A percentile compares a stretch with the other conserved stretches of the same genome.
These are phyloP conservation scores for Sorex fumeus DNA, from an alignment of 2,113 vertebrate genomes.

Conservation along the genomic window DNA sequence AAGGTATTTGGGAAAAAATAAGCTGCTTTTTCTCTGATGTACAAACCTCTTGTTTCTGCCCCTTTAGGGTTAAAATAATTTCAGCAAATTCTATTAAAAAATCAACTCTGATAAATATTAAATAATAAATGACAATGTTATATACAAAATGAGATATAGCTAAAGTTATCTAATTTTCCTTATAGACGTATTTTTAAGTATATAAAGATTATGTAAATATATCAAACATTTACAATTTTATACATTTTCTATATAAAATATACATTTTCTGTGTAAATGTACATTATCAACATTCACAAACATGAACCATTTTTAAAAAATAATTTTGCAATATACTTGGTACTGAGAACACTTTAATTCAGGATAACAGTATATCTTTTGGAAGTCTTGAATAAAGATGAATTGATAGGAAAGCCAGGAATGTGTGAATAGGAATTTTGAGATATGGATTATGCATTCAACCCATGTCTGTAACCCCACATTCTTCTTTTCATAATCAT, in stretches of 20 bases:
- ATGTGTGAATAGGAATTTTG: not conserved
- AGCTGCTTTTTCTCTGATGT: slow-evolving; percentile 15
- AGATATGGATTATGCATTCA: slow-evolving; percentile 12
- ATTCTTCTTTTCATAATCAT: not conserved
- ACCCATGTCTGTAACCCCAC: not conserved
- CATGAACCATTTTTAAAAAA: slow-evolving; percentile 8
- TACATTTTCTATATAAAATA: too few species aligned
- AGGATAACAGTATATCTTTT: slow-evolving; percentile 4
- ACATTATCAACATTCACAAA: too few species aligned
- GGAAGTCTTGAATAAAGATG: slow-evolving; percentile 2
- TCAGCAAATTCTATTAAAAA: not conserved
- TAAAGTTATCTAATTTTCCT: not conserved
- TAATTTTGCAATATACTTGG: not conserved
- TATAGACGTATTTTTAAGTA: not conserved
- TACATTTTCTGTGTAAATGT: too few species aligned
- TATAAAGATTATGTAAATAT: slow-evolving; percentile 41
- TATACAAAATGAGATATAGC: not conserved
- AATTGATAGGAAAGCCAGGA: slow-evolving; percentile 23
- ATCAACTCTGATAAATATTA: slow-evolving; percentile 36
- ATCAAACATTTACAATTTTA: too few species aligned
- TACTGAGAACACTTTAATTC: slow-evolving; percentile 34
- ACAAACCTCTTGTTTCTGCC: slow-evolving; percentile 5
- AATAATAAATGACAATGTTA: not conserved
- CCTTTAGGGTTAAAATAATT: slow-evolving; percentile 28
- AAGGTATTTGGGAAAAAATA: slow-evolving; percentile 26